Evolutionary conservation across 1,140 invertebrate genomes (phyloP).

Genomic region (Nymphalis io): DNA sequence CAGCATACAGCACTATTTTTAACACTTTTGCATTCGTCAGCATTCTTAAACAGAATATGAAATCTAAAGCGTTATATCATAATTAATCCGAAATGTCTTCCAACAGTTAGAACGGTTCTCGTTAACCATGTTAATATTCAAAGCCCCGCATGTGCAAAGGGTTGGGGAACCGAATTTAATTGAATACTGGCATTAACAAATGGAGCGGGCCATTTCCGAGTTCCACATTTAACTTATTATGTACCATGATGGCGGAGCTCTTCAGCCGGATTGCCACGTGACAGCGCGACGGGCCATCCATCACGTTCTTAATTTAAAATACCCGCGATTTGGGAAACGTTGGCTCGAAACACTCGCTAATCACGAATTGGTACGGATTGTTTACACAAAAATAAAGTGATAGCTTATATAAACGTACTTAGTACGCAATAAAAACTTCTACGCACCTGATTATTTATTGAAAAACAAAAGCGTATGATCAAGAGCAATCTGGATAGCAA

Average conservation of each 20-base stretch:
- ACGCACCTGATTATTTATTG: conserved; percentile 52
- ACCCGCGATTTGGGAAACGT: conserved; percentile 71
- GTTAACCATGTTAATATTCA: conserved; percentile 60
- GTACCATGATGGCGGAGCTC: conserved; percentile 65
- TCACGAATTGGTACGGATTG: conserved; percentile 55
- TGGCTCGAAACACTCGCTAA: conserved; percentile 64
- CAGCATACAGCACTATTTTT: not conserved
- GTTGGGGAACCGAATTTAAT: conserved; percentile 76
- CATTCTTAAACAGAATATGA: conserved; percentile 29
- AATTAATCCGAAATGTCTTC: conserved; percentile 39
- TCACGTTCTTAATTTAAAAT: conserved; percentile 79
- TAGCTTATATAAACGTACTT: conserved; percentile 59
- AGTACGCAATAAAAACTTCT: conserved; percentile 57
- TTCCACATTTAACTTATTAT: conserved; percentile 77
- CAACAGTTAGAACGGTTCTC: conserved; percentile 38
- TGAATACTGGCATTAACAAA: conserved; percentile 78
- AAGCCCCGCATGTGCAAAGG: conserved; percentile 65
- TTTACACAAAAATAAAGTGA: conserved; percentile 56
- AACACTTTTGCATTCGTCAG: conserved; percentile 23
- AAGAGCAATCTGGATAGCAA: conserved; percentile 37
- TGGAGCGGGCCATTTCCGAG: conserved; percentile 73
- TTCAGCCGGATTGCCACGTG: conserved; percentile 63
- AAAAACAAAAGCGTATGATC: conserved; percentile 49
- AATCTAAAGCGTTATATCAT: conserved; percentile 23
- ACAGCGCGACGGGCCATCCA: conserved; percentile 74